phyloP scores from a whole-genome alignment of 2,113 vertebrate species.

The Gnathonemus echidnorhynchus region DNA sequence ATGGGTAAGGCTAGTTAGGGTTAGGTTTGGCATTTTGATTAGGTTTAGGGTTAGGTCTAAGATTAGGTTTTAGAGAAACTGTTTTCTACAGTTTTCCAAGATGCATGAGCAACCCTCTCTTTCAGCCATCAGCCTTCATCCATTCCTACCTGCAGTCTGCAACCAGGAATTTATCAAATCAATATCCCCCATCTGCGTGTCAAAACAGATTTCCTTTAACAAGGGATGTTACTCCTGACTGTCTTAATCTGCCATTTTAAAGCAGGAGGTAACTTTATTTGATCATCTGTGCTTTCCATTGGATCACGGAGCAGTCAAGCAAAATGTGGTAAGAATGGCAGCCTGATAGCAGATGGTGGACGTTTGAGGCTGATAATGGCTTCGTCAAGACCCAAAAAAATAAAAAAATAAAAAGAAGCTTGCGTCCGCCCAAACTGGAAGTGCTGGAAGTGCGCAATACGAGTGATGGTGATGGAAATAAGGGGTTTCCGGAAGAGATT shows the following conservation, averaged over 20 bases:
- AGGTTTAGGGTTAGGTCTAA: not conserved
- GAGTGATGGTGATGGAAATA: not conserved
- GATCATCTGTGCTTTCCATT: not conserved
- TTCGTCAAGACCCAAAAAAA: not conserved
- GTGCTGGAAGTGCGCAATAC: not conserved
- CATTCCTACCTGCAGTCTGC: not conserved
- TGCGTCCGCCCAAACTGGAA: not conserved
- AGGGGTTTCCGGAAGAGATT: not conserved
- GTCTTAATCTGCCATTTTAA: not conserved
- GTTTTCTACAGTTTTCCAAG: not conserved
- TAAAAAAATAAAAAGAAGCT: not conserved
- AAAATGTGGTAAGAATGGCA: not conserved
- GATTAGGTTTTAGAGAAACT: not conserved
- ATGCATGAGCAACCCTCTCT: not conserved
- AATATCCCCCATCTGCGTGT: not conserved
- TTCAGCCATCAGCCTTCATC: not conserved
- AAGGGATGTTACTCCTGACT: not conserved
- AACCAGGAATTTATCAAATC: not conserved
- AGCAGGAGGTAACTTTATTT: not conserved
- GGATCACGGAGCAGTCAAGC: not conserved
- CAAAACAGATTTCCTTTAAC: not conserved
- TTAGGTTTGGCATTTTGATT: not conserved
- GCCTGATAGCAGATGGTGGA: not conserved
- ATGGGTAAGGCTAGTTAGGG: not conserved
- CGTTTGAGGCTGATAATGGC: not conserved